Evolutionary conservation across 2,888 invertebrate genomes (phyloP), one percentile per base, ranked within the genome.

Genomic region (Eustalomyia histrio): DNA sequence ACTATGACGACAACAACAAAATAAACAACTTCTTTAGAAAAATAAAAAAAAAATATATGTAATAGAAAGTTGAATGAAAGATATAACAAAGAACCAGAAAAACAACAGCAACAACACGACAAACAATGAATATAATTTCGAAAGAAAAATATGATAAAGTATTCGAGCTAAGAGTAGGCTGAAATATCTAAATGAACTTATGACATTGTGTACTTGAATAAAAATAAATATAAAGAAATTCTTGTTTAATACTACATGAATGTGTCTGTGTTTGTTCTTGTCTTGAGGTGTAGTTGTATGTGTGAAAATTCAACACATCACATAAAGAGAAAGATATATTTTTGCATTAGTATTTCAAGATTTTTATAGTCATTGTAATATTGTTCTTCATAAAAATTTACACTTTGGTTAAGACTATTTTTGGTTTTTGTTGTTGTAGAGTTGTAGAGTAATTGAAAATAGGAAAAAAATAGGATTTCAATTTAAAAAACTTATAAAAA

Each of bases 151-250:
- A 29, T 16, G 50, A 16, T 52, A 33, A 16, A 52, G 64, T 33
- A 12, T n/a, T 35, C 16, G 8, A 24, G 35, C 8, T 8, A 17
- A 33, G 39, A 55, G 55, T n/a, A 61, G 53, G 50, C 50, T 18
- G 24, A 24, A 52, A 55, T 71, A 60, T 60, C 29, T 55, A 78
- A 76, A 78, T 74, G 67, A 80, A 80, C 80, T 72, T 80, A 58
- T 73, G 75, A 71, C 74, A 69, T 65, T 71, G 47, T 65, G 33
- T 58, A n/a, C n/a, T 9, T 33, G 57, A 17, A 58, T 10, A 33
- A 17, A n/a, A 33, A 33, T 33, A 16, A 33, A 9, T 16, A 58
- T 12, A 33, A 53, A 17, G 9, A 12, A 21, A 53, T 17, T 47
- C 43, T 47, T n/a, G 43, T 14, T 2, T n/a, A n/a, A n/a, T n/a